These are phyloP conservation scores for Gnathonemus echidnorhynchus DNA, from an alignment of 2,113 vertebrate genomes.

Conservation along the genomic window DNA sequence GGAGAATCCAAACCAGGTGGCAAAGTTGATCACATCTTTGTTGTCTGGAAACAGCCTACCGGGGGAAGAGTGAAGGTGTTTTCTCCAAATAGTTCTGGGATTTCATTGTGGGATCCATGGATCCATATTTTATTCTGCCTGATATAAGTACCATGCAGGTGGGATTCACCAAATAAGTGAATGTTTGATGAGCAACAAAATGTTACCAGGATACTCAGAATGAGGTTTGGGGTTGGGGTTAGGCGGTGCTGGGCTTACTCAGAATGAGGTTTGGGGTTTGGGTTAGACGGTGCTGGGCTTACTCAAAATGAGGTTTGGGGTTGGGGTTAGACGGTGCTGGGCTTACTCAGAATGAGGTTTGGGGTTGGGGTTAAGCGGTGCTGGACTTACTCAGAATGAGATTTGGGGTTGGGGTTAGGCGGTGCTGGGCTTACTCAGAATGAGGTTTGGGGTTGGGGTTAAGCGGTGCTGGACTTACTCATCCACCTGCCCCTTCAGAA, in stretches of 20 bases:
- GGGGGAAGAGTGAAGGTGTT: not conserved
- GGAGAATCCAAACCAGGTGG: conserved; percentile 72
- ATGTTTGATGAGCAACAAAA: too few species aligned
- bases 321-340: not conserved
- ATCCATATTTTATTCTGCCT: too few species aligned
- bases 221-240: not conserved
- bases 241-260: conserved; percentile 52
- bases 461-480: conserved; percentile 52
- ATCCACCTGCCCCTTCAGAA: conserved; percentile 73
- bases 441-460: not conserved
- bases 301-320: not conserved
- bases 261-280: conserved; percentile 69
- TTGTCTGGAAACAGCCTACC: conserved; percentile 56
- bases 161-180: too few species aligned
- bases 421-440: not conserved
- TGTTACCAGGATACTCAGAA: too few species aligned
- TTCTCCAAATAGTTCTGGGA: not conserved
- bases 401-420: not conserved
- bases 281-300: too few species aligned
- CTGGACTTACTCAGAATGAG: not conserved
- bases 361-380: not conserved
- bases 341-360: not conserved
- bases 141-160: too few species aligned
- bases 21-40: conserved; percentile 62
- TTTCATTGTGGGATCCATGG: too few species aligned